These are phyloP conservation scores for Caenorhabditis remanei DNA, from an alignment of 1,140 invertebrate genomes.

Conservation along the genomic window DNA sequence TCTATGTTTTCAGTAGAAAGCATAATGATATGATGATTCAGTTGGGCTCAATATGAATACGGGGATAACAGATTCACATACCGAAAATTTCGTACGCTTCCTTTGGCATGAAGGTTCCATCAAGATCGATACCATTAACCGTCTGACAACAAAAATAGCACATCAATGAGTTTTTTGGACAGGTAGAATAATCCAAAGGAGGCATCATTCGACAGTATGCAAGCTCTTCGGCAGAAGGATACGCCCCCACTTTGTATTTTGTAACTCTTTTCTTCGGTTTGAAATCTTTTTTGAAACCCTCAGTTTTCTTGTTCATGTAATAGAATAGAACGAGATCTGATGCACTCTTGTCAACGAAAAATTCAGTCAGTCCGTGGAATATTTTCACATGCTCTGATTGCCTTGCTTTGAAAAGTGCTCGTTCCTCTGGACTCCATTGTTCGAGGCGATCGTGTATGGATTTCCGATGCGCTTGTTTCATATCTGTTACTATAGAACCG, in stretches of 20 bases:
- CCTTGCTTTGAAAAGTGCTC: conserved; percentile 2
- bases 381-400: conserved; percentile 48
- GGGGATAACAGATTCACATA: background rate
- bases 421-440: conserved; percentile 26
- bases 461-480: conserved; percentile 10
- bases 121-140: conserved; percentile 10
- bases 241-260: conserved; percentile 34
- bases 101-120: conserved; percentile 35
- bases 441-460: background rate
- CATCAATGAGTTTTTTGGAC: conserved; percentile 38
- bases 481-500: conserved; percentile 16
- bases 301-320: conserved; percentile 42
- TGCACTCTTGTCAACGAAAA: conserved; percentile 21
- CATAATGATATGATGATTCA: no score
- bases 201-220: conserved; percentile 42
- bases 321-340: conserved; percentile 28
- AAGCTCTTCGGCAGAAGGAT: conserved; percentile 33
- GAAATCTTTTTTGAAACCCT: conserved; percentile 37
- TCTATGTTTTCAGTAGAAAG: no score
- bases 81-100: conserved; percentile 41
- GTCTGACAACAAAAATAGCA: conserved; percentile 46
- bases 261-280: background rate
- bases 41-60: no score
- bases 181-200: conserved; percentile 10
- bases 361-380: conserved; percentile 13